Evolutionary conservation across 2,797 vertebrate species (phyloP).

Genomic region (Alauda arvensis): DNA sequence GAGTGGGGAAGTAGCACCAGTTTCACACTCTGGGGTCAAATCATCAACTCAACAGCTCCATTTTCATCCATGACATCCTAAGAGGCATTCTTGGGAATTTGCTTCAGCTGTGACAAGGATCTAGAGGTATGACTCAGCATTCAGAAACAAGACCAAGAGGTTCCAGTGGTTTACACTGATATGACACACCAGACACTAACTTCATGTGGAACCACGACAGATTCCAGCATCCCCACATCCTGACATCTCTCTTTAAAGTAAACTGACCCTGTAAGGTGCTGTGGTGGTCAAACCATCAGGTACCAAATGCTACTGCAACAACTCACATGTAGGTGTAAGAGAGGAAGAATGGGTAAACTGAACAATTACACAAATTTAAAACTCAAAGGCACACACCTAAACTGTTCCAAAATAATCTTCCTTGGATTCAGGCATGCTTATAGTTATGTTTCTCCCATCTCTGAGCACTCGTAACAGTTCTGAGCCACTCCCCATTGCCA

Average conservation of each 20-base stretch:
- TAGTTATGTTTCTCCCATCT: background rate
- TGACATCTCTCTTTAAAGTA: background rate
- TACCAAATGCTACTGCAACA: background rate
- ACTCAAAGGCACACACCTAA: background rate
- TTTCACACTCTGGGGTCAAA: background rate
- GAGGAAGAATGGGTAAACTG: background rate
- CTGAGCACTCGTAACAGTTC: accelerated
- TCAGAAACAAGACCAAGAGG: background rate
- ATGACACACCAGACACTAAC: background rate
- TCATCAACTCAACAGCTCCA: accelerated
- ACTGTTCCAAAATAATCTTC: background rate
- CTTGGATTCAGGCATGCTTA: background rate
- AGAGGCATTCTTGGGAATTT: accelerated
- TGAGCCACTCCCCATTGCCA: background rate
- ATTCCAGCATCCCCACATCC: background rate
- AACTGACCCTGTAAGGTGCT: background rate
- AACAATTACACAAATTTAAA: background rate
- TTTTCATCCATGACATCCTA: background rate
- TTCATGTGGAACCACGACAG: accelerated
- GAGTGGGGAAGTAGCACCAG: background rate
- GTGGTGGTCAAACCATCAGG: background rate
- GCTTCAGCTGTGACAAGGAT: background rate
- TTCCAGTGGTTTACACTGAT: background rate
- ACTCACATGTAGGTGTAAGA: background rate
- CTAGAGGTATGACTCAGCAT: background rate